These are phyloP conservation scores for Xanthorhoe spadicearia DNA, from an alignment of 2,888 invertebrate genomes.

Conservation along the genomic window DNA sequence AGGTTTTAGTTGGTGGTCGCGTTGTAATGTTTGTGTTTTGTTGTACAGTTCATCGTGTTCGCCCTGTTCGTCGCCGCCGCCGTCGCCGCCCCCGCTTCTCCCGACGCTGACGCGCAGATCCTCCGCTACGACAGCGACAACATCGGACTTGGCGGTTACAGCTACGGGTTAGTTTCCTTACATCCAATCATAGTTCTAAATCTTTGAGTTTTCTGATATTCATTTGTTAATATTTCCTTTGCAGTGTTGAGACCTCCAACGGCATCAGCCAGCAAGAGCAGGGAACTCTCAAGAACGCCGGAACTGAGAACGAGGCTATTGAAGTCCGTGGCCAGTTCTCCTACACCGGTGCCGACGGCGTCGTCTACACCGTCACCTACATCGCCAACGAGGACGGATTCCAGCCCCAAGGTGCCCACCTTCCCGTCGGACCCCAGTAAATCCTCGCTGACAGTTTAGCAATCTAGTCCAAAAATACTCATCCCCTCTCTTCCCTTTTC, in stretches of 20 bases:
- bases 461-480: slow-evolving; percentile 47
- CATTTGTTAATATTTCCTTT: neutral
- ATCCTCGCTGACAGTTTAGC: slow-evolving; percentile 31
- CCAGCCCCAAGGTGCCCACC: slow-evolving; percentile 72
- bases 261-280: slow-evolving; percentile 54
- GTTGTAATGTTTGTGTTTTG: slow-evolving; percentile 20
- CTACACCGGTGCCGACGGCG: slow-evolving; percentile 75
- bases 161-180: slow-evolving; percentile 58
- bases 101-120: slow-evolving; percentile 59
- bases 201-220: neutral
- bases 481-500: slow-evolving; percentile 47
- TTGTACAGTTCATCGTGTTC: slow-evolving; percentile 72
- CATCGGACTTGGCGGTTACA: slow-evolving; percentile 66
- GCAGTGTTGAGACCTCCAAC: slow-evolving; percentile 66
- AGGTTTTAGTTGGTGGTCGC: neutral
- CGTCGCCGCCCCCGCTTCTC: slow-evolving; percentile 61
- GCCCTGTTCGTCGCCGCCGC: slow-evolving; percentile 65
- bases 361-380: slow-evolving; percentile 77
- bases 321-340: slow-evolving; percentile 64
- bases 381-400: slow-evolving; percentile 82
- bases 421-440: slow-evolving; percentile 55
- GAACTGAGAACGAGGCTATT: slow-evolving; percentile 62
- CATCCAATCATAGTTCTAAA: neutral
- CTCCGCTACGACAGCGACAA: slow-evolving; percentile 56
- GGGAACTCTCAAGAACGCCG: slow-evolving; percentile 58